Conservation (phyloP, 1,140 invertebrate genomes). For the Marisa cornuarietis region DNA sequence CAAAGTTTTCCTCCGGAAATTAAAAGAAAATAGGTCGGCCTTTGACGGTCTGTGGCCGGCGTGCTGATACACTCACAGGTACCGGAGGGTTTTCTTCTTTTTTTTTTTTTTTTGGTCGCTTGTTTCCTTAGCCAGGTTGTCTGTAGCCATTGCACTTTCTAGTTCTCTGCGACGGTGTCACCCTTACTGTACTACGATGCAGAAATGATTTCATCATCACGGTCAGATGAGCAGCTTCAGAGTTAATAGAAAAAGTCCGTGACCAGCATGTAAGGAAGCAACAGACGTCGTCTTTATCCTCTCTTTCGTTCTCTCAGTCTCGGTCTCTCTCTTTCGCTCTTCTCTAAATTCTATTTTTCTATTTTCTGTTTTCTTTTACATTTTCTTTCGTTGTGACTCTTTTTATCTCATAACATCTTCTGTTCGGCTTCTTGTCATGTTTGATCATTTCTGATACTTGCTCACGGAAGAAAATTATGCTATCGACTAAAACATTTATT, state of each 20-base stretch:
- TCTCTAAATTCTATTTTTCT: too few relatives aligned
- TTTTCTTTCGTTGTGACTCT: too few relatives aligned
- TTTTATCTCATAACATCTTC: too few relatives aligned
- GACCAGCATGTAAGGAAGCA: not conserved
- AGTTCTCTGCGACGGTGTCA: not conserved
- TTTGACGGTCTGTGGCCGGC: too few relatives aligned
- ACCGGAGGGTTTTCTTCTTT: too few relatives aligned
- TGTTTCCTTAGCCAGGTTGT: not conserved
- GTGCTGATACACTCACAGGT: not conserved
- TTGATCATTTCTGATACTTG: too few relatives aligned
- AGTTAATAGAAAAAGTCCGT: not conserved
- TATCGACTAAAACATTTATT: too few relatives aligned
- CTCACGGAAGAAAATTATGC: too few relatives aligned
- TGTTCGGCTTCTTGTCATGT: too few relatives aligned
- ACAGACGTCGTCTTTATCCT: not conserved
- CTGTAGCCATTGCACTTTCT: not conserved
- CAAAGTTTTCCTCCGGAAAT: not conserved
- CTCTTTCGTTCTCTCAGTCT: not conserved
- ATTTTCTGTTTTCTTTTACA: too few relatives aligned
- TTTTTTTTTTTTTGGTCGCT: not conserved
- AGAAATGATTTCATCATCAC: not conserved
- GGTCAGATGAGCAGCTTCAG: not conserved
- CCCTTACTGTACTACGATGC: not conserved
- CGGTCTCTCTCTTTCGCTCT: not conserved
- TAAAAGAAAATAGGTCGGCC: not conserved